Base-by-base conservation (phyloP, 2,113 vertebrate genomes). In the Naja naja region DNA sequence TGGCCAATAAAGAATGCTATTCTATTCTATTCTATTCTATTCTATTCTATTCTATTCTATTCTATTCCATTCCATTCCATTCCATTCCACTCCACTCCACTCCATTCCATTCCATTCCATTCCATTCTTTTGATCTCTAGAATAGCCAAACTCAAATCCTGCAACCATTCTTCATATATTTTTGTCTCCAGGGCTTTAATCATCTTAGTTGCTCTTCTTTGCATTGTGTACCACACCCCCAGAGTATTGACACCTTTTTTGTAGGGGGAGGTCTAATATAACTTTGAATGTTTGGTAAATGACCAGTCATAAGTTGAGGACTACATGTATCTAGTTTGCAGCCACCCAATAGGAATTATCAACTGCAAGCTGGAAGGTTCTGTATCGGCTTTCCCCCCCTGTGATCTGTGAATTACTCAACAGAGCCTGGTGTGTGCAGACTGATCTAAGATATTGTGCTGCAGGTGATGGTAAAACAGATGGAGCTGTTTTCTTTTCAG, bases 241-340 rank as follows among this genome's bases (percentile, higher is more conserved):
- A 53, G n/a, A 16, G 30, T n/a, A 12, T 69, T 12, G n/a, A n/a
- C 30, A 64, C 5, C 11, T n/a, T 69, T 69, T 69, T n/a, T 69
- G 14, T 2, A 69, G 14, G 1, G 64, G 30, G 12, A n/a, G 64
- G 4, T 69, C 64, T 12, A 69, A 16, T 69, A 30, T 69, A 69
- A 69, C 64, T 69, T 69, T 69, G 64, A 69, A 64, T 49, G 49
- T 12, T 11, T 52, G 49, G 49, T 9, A 49, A 52, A 12, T 52
- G 49, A 52, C 49, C 49, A 52, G 49, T 3, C 49, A 10, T 52
- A 52, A 52, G 49, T 52, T 52, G 49, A 52, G 49, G 49, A 52
- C 49, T 54, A 55, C 56, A 23, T 58, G 60, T 0, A n/a, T 34
- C 43, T 25, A 20, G 0, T 49, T 10, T 11, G 34, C 10, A 1